Base-by-base conservation (phyloP, 2,888 invertebrate species). In the Harpagoxenus sublaevis region DNA sequence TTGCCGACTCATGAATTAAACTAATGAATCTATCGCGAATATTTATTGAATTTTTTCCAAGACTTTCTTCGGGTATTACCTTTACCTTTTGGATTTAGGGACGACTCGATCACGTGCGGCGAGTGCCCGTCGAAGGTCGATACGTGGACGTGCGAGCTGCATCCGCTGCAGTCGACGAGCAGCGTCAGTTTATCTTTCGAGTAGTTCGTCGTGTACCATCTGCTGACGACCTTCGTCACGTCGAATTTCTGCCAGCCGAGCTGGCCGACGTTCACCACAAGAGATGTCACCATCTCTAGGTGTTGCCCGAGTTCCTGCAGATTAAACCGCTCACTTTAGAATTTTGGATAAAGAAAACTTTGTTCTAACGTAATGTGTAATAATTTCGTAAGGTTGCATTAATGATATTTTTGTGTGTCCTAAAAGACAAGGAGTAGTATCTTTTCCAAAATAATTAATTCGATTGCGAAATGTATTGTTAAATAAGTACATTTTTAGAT, bases 191-290 rank as follows among this genome's bases (percentile, higher is more conserved):
- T 97, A 88, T 97, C 96, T 94, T 92, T 96, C 94, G 86, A 91
- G 62, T 91, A 87, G 84, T 88, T 92, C 81, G 90, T 89, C 86
- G 94, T 94, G 94, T 97, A 97, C 98, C 98, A 98, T 90, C 96
- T 96, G 90, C 97, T 96, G 84, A 98, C 98, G 71, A 97, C 97
- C 85, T 96, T 95, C 87, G 98, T 98, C 91, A 98, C 96, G 95
- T 98, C 98, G 91, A 98, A 96, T 92, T 98, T 97, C 95, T 98
- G 97, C 98, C 98, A 98, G 71, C 98, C 98, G 88, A 97, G 96
- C 87, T 96, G 96, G 71, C 96, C 96, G 82, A 97, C 96, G 93
- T 97, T 96, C 91, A 97, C 96, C 73, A 91, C 93, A 31, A 94
- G 91, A 39, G 94, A 94, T 73, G 95, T 95, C 74, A 94, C 93